A percentile compares a stretch with the other conserved stretches of the same genome.
phyloP scores from a whole-genome alignment of 2,888 invertebrate genomes.

The Amorpha juglandis region DNA sequence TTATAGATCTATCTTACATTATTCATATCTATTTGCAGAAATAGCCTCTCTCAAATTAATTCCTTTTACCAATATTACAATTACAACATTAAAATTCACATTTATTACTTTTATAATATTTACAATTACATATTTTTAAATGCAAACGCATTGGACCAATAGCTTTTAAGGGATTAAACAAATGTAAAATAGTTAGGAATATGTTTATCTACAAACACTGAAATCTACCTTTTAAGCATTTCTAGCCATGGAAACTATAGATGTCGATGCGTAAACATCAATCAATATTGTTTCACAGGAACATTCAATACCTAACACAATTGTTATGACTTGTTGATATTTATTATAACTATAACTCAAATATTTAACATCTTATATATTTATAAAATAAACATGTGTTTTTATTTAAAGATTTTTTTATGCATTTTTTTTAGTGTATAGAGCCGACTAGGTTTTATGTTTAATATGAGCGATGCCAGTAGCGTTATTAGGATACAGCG shows the following conservation, averaged over 20 bases:
- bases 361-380: conserved; percentile 19
- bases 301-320: conserved; percentile 16
- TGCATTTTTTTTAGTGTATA: conserved; percentile 24
- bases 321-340: background rate
- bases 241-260: conserved; percentile 19
- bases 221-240: conserved; percentile 24
- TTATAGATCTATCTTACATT: conserved; percentile 13
- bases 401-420: conserved; percentile 15
- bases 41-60: conserved; percentile 23
- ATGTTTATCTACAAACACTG: conserved; percentile 14
- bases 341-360: conserved; percentile 11
- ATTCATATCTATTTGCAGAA: conserved; percentile 7
- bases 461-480: conserved; percentile 11
- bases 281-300: conserved; percentile 15
- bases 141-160: conserved; percentile 22
- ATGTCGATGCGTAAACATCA: background rate
- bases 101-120: conserved; percentile 20
- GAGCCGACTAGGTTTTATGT: conserved; percentile 28
- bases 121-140: conserved; percentile 21
- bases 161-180: conserved; percentile 6
- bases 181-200: background rate
- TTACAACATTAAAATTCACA: conserved; percentile 22
- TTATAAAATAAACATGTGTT: conserved; percentile 12
- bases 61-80: conserved; percentile 22
- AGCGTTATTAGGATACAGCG: background rate